Conservation (phyloP, 2,888 invertebrate genomes). For the Nephrotoma flavescens region DNA sequence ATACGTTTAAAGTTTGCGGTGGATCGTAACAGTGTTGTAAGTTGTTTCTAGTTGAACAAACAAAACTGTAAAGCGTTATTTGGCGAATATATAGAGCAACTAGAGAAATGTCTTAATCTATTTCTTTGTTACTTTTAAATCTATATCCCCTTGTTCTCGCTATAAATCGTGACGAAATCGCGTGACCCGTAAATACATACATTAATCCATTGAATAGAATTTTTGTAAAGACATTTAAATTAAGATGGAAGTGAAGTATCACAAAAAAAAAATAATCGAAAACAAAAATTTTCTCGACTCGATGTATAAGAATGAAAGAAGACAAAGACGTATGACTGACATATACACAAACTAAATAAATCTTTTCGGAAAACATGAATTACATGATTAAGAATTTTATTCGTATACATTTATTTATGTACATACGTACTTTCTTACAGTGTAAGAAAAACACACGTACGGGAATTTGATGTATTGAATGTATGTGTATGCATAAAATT, state of each 20-base stretch:
- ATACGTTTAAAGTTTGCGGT: neutral
- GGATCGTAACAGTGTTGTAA: neutral
- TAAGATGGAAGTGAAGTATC: neutral
- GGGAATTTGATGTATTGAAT: neutral
- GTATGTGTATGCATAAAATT: neutral
- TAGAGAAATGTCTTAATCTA: neutral
- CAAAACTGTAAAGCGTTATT: too few species aligned
- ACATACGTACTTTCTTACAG: neutral
- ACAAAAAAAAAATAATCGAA: neutral
- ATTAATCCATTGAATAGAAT: neutral
- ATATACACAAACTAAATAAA: neutral
- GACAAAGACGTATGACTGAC: neutral
- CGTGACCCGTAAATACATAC: neutral
- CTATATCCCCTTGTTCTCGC: too few species aligned
- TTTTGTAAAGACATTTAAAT: neutral
- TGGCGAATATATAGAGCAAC: too few species aligned
- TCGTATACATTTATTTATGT: neutral
- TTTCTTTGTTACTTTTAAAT: too few species aligned
- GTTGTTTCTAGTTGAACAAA: neutral
- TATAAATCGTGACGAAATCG: neutral
- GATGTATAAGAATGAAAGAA: neutral
- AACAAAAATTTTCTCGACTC: neutral
- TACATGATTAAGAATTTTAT: neutral
- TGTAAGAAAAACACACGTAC: neutral
- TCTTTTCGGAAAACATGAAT: neutral